Evolutionary conservation across 2,797 vertebrate genomes (phyloP).

Genomic region (Discoglossus pictus): DNA sequence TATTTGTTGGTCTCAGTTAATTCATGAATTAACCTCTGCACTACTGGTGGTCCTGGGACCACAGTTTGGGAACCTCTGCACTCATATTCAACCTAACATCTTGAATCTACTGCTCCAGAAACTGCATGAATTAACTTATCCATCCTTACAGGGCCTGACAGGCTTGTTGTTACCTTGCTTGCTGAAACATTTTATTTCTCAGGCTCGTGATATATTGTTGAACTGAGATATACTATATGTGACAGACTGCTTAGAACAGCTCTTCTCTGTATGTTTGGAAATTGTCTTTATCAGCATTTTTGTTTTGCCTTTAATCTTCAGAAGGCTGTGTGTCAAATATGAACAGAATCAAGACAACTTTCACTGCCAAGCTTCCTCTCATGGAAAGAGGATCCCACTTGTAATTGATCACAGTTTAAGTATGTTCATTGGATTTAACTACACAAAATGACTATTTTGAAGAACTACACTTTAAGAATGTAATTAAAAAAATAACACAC

Average conservation of each 20-base stretch:
- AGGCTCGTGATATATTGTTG: slow-evolving; percentile 37
- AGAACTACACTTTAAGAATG: too few relatives aligned
- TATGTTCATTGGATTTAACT: too few relatives aligned
- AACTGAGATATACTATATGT: slow-evolving; percentile 44
- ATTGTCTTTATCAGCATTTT: slow-evolving; percentile 42
- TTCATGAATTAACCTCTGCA: too few relatives aligned
- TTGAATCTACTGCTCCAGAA: slow-evolving; percentile 29
- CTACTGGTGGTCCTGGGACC: too few relatives aligned
- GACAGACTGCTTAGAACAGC: slow-evolving; percentile 49
- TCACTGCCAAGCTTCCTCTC: too few relatives aligned
- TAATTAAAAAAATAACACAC: too few relatives aligned
- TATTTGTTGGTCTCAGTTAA: too few relatives aligned
- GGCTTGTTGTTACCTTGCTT: slow-evolving; percentile 39
- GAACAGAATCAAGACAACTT: slow-evolving; percentile 15
- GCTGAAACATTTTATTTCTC: slow-evolving; percentile 32
- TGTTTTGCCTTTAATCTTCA: slow-evolving; percentile 35
- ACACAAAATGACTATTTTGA: too few relatives aligned
- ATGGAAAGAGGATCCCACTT: too few relatives aligned
- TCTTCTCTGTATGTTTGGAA: slow-evolving; percentile 32
- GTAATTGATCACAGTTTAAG: too few relatives aligned
- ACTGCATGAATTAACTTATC: slow-evolving; percentile 35
- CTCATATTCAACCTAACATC: slow-evolving; percentile 15
- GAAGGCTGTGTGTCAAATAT: slow-evolving; percentile 26
- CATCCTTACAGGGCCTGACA: slow-evolving; percentile 37
- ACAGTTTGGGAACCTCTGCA: too few relatives aligned